These are phyloP conservation scores for Anguilla japonica DNA, from an alignment of 2,113 vertebrate species.

Conservation along the genomic window DNA sequence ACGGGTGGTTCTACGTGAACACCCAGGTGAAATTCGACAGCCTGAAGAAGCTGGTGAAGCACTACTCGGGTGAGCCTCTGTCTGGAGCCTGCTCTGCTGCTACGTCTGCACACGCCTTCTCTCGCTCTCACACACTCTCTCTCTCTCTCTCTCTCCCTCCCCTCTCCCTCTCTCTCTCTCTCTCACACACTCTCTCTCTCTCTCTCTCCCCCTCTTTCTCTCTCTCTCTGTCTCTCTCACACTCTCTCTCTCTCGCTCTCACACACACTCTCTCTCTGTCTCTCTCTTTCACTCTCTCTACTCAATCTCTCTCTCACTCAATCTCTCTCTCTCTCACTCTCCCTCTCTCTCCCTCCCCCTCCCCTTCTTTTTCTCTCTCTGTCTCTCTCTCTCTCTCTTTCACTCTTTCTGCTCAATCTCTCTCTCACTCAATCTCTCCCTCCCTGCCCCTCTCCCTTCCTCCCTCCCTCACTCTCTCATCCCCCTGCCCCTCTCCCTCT, in stretches of 20 bases:
- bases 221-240: neutral
- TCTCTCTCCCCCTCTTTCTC: neutral
- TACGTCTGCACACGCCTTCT: neutral
- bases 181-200: neutral
- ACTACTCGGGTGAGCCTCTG: neutral
- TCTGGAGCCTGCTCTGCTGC: neutral
- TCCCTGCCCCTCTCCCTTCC: neutral
- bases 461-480: neutral
- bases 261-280: neutral
- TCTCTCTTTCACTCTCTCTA: neutral
- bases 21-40: neutral
- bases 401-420: neutral
- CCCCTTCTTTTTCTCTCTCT: neutral
- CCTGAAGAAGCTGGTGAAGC: neutral
- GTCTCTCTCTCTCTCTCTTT: neutral
- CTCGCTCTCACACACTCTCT: slow-evolving; percentile 20
- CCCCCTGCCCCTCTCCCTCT: neutral
- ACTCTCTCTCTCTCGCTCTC: neutral
- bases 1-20: neutral
- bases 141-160: too few relatives aligned
- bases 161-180: too few relatives aligned
- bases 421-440: neutral
- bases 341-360: neutral
- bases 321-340: neutral
- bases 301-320: neutral